These are phyloP conservation scores for Myotis yumanensis DNA, from an alignment of 2,113 vertebrate genomes.

Conservation along the genomic window DNA sequence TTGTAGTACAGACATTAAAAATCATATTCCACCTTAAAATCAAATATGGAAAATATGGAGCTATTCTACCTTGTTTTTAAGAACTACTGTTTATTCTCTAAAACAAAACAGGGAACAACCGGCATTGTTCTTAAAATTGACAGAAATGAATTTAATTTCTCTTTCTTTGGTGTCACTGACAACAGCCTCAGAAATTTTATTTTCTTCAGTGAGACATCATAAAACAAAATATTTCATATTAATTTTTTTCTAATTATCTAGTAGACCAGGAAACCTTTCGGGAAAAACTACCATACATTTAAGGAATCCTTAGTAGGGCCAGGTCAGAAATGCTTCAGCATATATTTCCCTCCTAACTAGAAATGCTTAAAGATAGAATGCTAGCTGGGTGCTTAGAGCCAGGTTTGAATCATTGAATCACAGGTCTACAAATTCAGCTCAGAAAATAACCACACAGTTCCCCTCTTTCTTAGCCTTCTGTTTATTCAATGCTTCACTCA, in stretches of 20 bases:
- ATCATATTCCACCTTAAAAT: conserved; percentile 12
- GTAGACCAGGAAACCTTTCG: neutral
- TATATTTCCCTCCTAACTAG: neutral
- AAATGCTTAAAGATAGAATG: neutral
- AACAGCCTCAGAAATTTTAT: neutral
- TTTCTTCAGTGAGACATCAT: conserved; percentile 29
- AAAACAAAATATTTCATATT: neutral
- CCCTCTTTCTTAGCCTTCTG: neutral
- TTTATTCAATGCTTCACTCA: neutral
- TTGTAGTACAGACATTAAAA: neutral
- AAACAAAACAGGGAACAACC: neutral
- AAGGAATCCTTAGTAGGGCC: neutral
- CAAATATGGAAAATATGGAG: neutral
- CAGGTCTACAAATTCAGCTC: neutral
- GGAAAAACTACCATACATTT: neutral
- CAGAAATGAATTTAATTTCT: conserved; percentile 8
- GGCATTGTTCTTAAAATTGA: neutral
- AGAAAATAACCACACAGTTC: conserved; percentile 16
- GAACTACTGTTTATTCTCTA: neutral
- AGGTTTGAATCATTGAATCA: conserved; percentile 30
- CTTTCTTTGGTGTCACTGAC: neutral
- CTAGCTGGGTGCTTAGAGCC: neutral
- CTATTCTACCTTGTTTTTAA: neutral
- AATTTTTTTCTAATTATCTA: conserved; percentile 6
- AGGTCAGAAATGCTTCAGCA: neutral